phyloP scores from a whole-genome alignment of 2,797 vertebrate species.

The Distichodus sexfasciatus region DNA sequence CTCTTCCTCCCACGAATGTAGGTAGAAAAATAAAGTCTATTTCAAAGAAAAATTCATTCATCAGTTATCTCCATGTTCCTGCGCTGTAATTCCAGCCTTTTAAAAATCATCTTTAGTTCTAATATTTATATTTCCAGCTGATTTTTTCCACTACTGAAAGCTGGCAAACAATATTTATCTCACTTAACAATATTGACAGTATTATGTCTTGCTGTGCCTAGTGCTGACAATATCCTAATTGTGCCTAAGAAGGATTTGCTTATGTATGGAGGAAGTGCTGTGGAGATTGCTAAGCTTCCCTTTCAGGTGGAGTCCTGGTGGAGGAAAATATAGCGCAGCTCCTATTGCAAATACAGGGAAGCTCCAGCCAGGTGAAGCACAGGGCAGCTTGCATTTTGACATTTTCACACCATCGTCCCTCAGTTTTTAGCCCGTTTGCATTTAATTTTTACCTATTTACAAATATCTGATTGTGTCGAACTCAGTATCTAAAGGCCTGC shows the following conservation, averaged over 20 bases:
- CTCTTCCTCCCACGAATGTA: conserved; percentile 81
- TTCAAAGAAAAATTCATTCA: no score
- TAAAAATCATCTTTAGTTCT: no score
- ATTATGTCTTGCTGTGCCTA: conserved; percentile 91
- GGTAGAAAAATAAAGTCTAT: conserved; percentile 62
- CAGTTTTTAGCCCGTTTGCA: no score
- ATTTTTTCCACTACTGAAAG: no score
- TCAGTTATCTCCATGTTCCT: no score
- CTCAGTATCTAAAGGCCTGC: no score
- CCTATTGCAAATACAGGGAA: conserved; percentile 87
- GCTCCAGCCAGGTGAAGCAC: conserved; percentile 88
- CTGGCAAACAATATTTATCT: neutral
- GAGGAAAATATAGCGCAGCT: conserved; percentile 93
- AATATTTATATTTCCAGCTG: no score
- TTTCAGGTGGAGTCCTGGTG: conserved; percentile 97
- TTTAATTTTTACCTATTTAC: neutral
- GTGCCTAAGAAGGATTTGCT: conserved; percentile 77
- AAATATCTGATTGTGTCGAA: neutral
- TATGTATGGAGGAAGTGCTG: conserved; percentile 87
- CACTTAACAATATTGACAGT: no score
- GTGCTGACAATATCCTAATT: conserved; percentile 81
- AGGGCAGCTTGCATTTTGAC: neutral
- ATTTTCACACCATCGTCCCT: neutral
- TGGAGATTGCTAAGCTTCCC: conserved; percentile 97
- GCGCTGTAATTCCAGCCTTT: no score